phyloP scores from a whole-genome alignment of 2,113 vertebrate species.

The Solea senegalensis region DNA sequence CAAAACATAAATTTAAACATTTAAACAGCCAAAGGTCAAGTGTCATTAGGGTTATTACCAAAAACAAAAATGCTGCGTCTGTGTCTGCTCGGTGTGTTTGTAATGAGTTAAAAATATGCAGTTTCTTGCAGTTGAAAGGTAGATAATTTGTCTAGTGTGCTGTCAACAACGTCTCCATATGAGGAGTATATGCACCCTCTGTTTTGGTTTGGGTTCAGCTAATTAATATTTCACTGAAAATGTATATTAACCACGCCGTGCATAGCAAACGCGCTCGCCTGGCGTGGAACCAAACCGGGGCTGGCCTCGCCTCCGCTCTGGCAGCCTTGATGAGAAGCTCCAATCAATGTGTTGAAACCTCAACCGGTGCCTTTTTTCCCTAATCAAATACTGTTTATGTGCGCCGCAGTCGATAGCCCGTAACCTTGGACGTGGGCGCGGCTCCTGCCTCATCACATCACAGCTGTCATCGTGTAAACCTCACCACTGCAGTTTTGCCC shows the following conservation, averaged over 20 bases:
- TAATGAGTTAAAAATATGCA: too few species aligned
- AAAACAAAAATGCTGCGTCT: too few species aligned
- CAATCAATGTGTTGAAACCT: constrained; percentile 62
- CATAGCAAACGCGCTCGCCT: constrained; percentile 32
- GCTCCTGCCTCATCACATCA: constrained; percentile 18
- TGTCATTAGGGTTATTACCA: too few species aligned
- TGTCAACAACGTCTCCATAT: too few species aligned
- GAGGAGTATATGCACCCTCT: neutral
- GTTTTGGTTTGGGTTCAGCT: neutral
- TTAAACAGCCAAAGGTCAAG: too few species aligned
- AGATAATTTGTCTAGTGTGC: too few species aligned
- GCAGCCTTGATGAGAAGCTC: constrained; percentile 56
- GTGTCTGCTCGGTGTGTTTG: too few species aligned
- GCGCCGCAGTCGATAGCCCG: constrained; percentile 44
- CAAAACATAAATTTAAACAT: too few species aligned
- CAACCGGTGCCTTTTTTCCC: constrained; percentile 15
- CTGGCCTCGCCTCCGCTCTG: constrained; percentile 59
- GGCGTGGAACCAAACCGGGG: constrained; percentile 3
- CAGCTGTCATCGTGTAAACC: constrained; percentile 35
- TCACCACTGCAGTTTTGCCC: constrained; percentile 8
- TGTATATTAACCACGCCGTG: neutral
- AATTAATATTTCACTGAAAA: constrained; percentile 29
- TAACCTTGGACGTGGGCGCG: constrained; percentile 51
- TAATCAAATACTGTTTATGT: constrained; percentile 62
- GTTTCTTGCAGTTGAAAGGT: too few species aligned